Evolutionary conservation across 2,888 invertebrate genomes (phyloP).

Genomic region (Sepioteuthis lessoniana): DNA sequence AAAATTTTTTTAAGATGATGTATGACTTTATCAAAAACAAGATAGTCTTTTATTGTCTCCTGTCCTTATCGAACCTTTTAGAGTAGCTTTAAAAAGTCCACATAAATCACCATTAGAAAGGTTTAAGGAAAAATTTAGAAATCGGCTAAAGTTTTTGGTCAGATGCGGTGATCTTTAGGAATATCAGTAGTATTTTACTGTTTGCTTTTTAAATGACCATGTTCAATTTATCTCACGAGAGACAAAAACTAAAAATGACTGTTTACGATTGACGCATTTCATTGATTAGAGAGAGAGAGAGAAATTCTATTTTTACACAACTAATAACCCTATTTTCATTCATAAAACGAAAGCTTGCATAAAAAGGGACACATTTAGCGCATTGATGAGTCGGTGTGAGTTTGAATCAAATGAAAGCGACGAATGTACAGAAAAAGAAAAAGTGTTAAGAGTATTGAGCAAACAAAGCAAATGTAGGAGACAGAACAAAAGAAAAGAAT

Average conservation of each 20-base stretch:
- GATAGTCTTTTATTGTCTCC: too few species aligned
- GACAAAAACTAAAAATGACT: background rate
- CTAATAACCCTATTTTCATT: constrained; percentile 33
- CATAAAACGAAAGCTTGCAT: background rate
- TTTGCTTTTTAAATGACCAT: background rate
- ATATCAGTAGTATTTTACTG: background rate
- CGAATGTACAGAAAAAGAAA: too few species aligned
- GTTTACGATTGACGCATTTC: background rate
- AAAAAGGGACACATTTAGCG: background rate
- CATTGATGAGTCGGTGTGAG: too few species aligned
- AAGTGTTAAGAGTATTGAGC: background rate
- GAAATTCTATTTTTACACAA: background rate
- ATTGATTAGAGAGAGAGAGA: background rate
- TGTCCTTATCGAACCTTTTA: too few species aligned
- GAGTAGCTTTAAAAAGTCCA: too few species aligned
- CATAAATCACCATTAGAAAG: too few species aligned
- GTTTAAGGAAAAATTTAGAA: too few species aligned
- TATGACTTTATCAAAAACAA: too few species aligned
- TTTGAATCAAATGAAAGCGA: too few species aligned
- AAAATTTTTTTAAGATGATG: too few species aligned
- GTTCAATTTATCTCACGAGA: background rate
- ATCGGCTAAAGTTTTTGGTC: too few species aligned
- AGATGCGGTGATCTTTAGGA: background rate
- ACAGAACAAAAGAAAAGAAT: background rate
- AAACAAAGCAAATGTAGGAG: background rate